phyloP scores from a whole-genome alignment of 2,888 invertebrate species.

The Aplocera efformata region DNA sequence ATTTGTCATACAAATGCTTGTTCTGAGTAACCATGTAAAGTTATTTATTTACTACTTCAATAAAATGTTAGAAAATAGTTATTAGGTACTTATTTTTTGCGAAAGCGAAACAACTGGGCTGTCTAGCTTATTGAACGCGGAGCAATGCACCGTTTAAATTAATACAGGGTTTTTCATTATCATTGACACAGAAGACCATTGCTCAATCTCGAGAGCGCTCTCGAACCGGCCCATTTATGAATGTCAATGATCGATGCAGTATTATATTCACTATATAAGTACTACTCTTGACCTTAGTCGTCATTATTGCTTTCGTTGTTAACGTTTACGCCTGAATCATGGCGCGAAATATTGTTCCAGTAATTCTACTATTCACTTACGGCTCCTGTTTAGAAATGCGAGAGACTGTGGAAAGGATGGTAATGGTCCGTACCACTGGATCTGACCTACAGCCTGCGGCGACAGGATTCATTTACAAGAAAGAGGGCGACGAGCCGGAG shows the following conservation, averaged over 20 bases:
- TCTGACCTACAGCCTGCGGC: constrained; percentile 82
- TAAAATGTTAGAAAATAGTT: no score
- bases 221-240: constrained; percentile 67
- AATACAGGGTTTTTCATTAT: constrained; percentile 73
- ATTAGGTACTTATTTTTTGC: constrained; percentile 10
- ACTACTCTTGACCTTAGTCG: constrained; percentile 60
- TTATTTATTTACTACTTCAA: no score
- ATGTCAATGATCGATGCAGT: constrained; percentile 66
- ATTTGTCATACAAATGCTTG: no score
- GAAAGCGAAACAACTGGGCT: background rate
- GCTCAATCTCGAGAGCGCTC: constrained; percentile 70
- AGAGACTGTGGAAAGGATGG: constrained; percentile 75
- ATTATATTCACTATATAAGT: constrained; percentile 72
- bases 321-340: constrained; percentile 51
- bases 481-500: constrained; percentile 67
- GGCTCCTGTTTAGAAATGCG: constrained; percentile 66
- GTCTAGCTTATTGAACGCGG: constrained; percentile 40
- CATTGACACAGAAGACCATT: constrained; percentile 77
- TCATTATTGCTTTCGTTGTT: constrained; percentile 50
- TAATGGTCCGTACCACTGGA: constrained; percentile 77
- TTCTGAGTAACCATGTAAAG: no score
- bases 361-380: constrained; percentile 44
- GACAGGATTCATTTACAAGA: constrained; percentile 79
- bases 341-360: constrained; percentile 50
- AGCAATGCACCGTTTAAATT: constrained; percentile 68